Evolutionary conservation across 2,113 vertebrate species (phyloP), one percentile per base, ranked within the genome.

Genomic region (Hypanus sabinus): DNA sequence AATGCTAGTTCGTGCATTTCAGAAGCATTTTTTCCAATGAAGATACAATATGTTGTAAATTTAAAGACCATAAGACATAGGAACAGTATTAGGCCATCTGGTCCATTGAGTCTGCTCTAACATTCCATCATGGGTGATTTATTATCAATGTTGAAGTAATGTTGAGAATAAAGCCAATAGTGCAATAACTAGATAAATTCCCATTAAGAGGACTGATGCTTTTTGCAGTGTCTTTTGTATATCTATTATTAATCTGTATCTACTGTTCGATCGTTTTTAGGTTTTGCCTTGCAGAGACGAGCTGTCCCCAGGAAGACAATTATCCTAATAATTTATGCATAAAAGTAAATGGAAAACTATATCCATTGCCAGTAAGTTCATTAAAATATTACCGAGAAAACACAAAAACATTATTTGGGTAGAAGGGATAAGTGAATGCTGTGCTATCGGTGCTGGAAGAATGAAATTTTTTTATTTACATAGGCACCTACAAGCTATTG

Each of bases 321-420:
- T 99, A 98, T 94, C 98, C 99, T 5, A 99, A 97, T 96, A 98
- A 97, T 96, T 96, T 99, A 30, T 99, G 98, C 95, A 98, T 99
- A 96, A 99, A 99, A 97, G 98, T 99, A 93, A 99, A 99, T 80
- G 98, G 98, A 75, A 99, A 99, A 94, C 97, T 98, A 30, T 99
- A 98, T 95, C 98, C 98, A 2, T 95, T 99, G 94, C 99, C 98
- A 71, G 99, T 99, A 97, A 97, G 98, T 97, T 60, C 36, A 87
- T 88, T 60, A 5, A 14, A 62, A 87, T 65, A n/a, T 9, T 22
- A 27, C 11, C 30, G 24, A 62, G 30, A 24, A 27, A 57, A 22
- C 30, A 14, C 3, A 62, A 7, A 33, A 16, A 0, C 1, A 14
- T 16, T 14, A 12, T 60, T 60, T 14, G 38, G 38, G 10, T 60